Evolutionary conservation across 2,113 vertebrate species (phyloP).

Genomic region (Varanus salvator): DNA sequence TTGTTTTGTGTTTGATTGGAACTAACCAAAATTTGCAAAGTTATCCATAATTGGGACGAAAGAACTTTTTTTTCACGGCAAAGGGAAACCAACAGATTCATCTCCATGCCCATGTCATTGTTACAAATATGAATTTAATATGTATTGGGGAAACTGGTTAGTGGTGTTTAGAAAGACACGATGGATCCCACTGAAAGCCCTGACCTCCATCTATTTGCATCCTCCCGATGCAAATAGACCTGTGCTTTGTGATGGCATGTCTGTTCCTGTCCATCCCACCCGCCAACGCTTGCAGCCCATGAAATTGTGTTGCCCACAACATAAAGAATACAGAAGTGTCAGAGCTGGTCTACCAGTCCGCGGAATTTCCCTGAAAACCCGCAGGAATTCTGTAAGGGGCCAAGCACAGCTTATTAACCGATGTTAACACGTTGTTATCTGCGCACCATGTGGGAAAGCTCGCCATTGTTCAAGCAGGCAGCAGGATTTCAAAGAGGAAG

Average conservation of each 20-base stretch:
- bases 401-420: background rate
- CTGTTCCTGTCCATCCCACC: background rate
- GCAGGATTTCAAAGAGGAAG: background rate
- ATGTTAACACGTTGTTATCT: slow-evolving; percentile 33
- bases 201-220: background rate
- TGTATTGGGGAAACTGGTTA: too few relatives aligned
- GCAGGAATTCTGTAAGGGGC: background rate
- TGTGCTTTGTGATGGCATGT: background rate
- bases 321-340: background rate
- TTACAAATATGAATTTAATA: too few relatives aligned
- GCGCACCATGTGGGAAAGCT: background rate
- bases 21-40: too few relatives aligned
- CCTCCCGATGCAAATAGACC: background rate
- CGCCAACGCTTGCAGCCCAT: background rate
- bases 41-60: too few relatives aligned
- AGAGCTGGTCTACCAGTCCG: background rate
- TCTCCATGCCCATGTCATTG: background rate
- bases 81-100: too few relatives aligned
- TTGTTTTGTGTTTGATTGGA: too few relatives aligned
- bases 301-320: slow-evolving; percentile 27
- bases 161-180: background rate
- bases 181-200: background rate
- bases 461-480: background rate
- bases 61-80: too few relatives aligned
- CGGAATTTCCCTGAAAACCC: background rate